Conservation (phyloP, 2,888 invertebrate species). For the Cheilosia grossa region DNA sequence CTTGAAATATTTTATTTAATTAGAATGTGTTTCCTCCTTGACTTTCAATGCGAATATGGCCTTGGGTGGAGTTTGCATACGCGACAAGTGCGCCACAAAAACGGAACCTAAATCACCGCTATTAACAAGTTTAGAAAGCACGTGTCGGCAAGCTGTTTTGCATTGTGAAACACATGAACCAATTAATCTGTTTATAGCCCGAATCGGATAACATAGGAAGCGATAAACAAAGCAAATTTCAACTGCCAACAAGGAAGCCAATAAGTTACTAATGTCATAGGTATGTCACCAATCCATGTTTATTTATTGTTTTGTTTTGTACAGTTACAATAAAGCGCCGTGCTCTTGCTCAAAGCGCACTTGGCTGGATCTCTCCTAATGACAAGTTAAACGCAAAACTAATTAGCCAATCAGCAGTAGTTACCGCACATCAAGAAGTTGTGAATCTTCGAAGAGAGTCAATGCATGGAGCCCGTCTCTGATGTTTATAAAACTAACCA, state of each 20-base stretch:
- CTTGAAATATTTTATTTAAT: not conserved
- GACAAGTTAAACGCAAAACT: conserved; percentile 14
- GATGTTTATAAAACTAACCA: not conserved
- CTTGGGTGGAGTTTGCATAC: not conserved
- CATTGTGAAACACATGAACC: conserved; percentile 18
- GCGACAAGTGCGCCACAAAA: not conserved
- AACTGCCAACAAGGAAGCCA: conserved; percentile 11
- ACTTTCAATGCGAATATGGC: not conserved
- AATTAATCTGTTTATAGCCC: not conserved
- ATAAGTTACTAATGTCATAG: not conserved
- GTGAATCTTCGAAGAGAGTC: not conserved
- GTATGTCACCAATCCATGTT: not conserved
- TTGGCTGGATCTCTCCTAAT: conserved; percentile 2
- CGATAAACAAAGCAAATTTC: not conserved
- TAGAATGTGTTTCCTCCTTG: not conserved
- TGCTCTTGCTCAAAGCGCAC: conserved; percentile 12
- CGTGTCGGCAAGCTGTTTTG: conserved; percentile 23
- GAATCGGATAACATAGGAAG: not conserved
- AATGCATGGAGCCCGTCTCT: conserved; percentile 4
- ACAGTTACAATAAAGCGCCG: conserved; percentile 11
- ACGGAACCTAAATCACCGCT: not conserved
- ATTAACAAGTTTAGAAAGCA: conserved; percentile 11
- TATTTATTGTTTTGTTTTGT: conserved; percentile 1
- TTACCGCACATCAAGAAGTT: not conserved
- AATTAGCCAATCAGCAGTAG: not conserved